Base-by-base conservation (phyloP, 2,888 invertebrate species). In the Drosophila helvetica region DNA sequence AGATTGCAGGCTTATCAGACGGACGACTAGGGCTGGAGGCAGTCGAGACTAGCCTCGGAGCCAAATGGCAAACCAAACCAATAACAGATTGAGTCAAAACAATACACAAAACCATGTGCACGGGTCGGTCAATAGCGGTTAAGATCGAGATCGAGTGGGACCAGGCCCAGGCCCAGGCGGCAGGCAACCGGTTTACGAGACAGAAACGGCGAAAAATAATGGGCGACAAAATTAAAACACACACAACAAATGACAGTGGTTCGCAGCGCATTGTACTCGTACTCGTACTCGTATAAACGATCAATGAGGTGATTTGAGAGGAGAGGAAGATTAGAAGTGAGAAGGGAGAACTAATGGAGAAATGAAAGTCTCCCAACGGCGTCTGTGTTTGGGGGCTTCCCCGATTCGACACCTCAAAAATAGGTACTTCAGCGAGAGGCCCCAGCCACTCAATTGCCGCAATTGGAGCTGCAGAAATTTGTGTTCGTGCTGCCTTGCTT, bases 171-270 rank as follows among this genome's bases (percentile, higher is more conserved):
- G 42, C 27, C 42, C 25, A 30, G 17, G 18, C 17, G 59, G 12
- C 57, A 66, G 59, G 9, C 57, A 66, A 75, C 75, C 75, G 76
- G 75, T 76, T 76, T 72, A 45, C 25, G 46, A 56, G 71, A 48
- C 69, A 62, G 53, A 56, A 68, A 70, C 56, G 68, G 30, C 71
- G 66, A 64, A 15, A 71, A 79, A 80, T 72, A 82, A 86, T 86
- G 77, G 54, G 46, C 60, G 52, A 73, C 47, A 66, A 60, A 67
- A 73, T 72, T 22, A 77, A 60, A 68, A 68, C 56, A 61, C 52
- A 73, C 53, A 53, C 50, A 53, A 72, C 51, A 78, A 82, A 80
- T 65, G 68, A 79, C 86, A 79, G 84, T 86, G 82, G 84, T 83
- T 79, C 75, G 68, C 74, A 70, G n/a, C 30, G 43, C 12, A 33